Percentiles rank a stretch among this genome's conserved stretches.
These are phyloP conservation scores for Gambelia wislizenii DNA, from an alignment of 2,797 vertebrate species.

Conservation along the genomic window DNA sequence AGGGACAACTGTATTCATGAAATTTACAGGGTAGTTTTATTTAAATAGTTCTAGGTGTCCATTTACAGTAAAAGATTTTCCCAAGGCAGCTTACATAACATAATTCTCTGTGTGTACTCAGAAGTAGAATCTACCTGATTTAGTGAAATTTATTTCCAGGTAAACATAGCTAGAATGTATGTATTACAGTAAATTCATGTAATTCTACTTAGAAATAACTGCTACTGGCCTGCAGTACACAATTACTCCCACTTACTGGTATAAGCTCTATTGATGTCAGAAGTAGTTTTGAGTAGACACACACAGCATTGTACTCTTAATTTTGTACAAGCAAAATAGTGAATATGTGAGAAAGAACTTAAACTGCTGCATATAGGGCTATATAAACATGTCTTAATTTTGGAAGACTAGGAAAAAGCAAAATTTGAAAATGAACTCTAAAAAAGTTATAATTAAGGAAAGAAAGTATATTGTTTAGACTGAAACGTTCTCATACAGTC, in stretches of 20 bases:
- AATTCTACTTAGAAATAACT: background rate
- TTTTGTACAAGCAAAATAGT: background rate
- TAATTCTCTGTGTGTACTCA: background rate
- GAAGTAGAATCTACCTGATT: background rate
- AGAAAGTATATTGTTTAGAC: background rate
- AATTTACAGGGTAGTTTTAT: background rate
- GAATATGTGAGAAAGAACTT: background rate
- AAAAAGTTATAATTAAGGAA: background rate
- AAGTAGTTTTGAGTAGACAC: background rate
- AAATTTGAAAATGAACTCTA: background rate
- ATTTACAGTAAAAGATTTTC: background rate
- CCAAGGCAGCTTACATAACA: background rate
- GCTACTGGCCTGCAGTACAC: background rate
- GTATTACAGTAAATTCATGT: background rate
- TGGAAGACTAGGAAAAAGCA: background rate
- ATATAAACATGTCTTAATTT: background rate
- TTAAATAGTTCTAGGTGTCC: background rate
- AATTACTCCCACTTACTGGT: background rate
- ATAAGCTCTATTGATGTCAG: background rate
- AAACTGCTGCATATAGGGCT: background rate
- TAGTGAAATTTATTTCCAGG: background rate
- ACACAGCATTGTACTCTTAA: background rate
- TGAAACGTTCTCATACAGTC: background rate
- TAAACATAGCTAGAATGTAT: too few species aligned
- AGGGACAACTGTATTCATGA: too few species aligned